phyloP scores from a whole-genome alignment of 2,113 vertebrate species.

The Leptocoma aspasia region DNA sequence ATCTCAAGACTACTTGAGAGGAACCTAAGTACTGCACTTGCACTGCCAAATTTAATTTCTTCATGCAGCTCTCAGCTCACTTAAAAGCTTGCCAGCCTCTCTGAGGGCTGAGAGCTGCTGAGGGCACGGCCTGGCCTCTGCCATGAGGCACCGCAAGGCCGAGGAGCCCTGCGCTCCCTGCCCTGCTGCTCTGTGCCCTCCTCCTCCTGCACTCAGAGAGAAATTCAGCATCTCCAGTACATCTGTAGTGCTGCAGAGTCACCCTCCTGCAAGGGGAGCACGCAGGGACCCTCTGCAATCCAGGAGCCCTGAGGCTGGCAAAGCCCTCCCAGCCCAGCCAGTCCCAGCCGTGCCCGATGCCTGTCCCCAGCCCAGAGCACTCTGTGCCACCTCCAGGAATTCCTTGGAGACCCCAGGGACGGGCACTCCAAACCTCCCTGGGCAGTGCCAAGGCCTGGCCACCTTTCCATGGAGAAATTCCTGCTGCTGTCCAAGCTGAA shows the following conservation, averaged over 20 bases:
- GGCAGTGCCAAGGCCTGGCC: rapidly evolving
- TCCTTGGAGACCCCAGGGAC: neutral
- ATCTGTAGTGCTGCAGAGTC: rapidly evolving
- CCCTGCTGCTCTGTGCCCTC: rapidly evolving
- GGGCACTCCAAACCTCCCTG: neutral
- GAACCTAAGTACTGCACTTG: conserved; percentile 20
- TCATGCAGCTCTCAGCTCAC: neutral
- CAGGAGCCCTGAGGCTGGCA: rapidly evolving
- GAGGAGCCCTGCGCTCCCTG: rapidly evolving
- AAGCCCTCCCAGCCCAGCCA: rapidly evolving
- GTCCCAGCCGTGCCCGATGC: rapidly evolving
- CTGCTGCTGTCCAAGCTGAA: rapidly evolving
- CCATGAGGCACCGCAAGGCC: neutral
- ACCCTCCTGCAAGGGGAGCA: neutral
- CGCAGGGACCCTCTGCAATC: rapidly evolving
- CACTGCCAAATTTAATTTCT: conserved; percentile 38
- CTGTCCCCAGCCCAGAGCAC: neutral
- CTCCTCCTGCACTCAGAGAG: neutral
- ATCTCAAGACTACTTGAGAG: conserved; percentile 55
- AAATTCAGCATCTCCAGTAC: rapidly evolving
- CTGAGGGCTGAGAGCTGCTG: neutral
- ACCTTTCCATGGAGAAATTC: rapidly evolving
- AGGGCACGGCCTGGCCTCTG: neutral
- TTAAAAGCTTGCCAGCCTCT: neutral
- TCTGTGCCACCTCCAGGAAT: rapidly evolving